Percentiles rank a stretch among this genome's conserved stretches.
Conservation (phyloP, 2,113 vertebrate species). For the Oryzias melastigma region DNA sequence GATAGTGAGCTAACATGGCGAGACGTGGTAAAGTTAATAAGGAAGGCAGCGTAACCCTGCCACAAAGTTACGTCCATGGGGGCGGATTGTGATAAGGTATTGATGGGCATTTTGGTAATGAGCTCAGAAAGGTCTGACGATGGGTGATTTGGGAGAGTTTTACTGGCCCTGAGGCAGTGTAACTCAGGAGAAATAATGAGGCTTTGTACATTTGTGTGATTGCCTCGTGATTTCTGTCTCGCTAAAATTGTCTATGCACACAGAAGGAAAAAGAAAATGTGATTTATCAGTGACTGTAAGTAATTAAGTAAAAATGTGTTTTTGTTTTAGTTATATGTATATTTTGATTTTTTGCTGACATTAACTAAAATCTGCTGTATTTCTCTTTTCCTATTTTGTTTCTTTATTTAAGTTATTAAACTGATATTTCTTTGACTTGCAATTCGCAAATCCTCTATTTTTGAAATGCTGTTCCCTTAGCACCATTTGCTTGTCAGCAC, state of each 20-base stretch:
- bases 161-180: slow-evolving; percentile 31
- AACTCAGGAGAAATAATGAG: slow-evolving; percentile 53
- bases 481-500: too few relatives aligned
- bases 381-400: too few relatives aligned
- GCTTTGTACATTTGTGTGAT: slow-evolving; percentile 27
- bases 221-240: slow-evolving; percentile 9
- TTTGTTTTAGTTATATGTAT: neutral
- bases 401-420: too few relatives aligned
- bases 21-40: slow-evolving; percentile 47
- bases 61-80: slow-evolving; percentile 13
- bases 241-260: slow-evolving; percentile 1
- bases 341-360: too few relatives aligned
- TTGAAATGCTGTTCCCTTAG: too few relatives aligned
- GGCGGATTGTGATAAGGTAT: slow-evolving; percentile 36
- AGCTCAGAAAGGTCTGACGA: slow-evolving; percentile 41
- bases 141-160: slow-evolving; percentile 42
- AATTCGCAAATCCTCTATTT: too few relatives aligned
- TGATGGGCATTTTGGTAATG: slow-evolving; percentile 56
- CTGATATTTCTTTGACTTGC: too few relatives aligned
- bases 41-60: slow-evolving; percentile 18
- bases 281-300: neutral
- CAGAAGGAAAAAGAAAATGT: neutral
- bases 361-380: too few relatives aligned
- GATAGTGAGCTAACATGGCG: slow-evolving; percentile 41
- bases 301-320: neutral